Conservation (phyloP, 1,140 invertebrate species). For the Ladona fulva region DNA sequence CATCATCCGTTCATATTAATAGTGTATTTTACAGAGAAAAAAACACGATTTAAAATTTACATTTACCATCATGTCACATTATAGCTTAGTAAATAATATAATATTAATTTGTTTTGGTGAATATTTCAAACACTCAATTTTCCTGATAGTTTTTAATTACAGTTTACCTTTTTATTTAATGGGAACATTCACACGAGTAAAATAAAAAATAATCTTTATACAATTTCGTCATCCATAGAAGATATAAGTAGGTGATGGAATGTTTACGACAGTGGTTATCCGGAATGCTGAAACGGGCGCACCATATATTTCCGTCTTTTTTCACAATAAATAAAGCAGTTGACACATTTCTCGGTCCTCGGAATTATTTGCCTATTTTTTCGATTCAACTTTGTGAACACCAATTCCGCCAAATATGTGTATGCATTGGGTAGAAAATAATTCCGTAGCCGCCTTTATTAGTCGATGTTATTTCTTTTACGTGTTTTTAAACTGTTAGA, state of each 20-base stretch:
- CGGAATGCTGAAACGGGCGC: background rate
- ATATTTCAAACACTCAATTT: background rate
- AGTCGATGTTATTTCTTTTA: too few relatives aligned
- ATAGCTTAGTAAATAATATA: constrained; percentile 11
- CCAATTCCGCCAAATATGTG: too few relatives aligned
- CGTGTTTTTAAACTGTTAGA: too few relatives aligned
- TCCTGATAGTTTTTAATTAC: background rate
- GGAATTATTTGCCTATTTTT: too few relatives aligned
- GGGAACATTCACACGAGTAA: background rate
- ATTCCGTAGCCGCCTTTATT: too few relatives aligned
- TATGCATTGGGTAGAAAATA: too few relatives aligned
- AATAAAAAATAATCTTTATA: constrained; percentile 9
- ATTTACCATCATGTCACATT: constrained; percentile 10
- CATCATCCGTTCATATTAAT: background rate
- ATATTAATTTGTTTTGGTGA: constrained; percentile 10
- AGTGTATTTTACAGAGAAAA: constrained; percentile 10
- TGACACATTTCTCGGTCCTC: background rate
- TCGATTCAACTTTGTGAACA: too few relatives aligned
- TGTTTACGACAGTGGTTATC: background rate
- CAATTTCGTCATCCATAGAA: background rate
- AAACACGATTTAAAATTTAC: constrained; percentile 8
- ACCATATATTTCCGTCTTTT: background rate
- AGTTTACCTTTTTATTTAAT: background rate
- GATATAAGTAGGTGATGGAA: background rate
- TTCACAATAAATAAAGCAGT: background rate